A percentile compares a stretch with the other conserved stretches of the same genome.
phyloP scores from a whole-genome alignment of 2,888 invertebrate genomes.

The Spilarctia lutea region DNA sequence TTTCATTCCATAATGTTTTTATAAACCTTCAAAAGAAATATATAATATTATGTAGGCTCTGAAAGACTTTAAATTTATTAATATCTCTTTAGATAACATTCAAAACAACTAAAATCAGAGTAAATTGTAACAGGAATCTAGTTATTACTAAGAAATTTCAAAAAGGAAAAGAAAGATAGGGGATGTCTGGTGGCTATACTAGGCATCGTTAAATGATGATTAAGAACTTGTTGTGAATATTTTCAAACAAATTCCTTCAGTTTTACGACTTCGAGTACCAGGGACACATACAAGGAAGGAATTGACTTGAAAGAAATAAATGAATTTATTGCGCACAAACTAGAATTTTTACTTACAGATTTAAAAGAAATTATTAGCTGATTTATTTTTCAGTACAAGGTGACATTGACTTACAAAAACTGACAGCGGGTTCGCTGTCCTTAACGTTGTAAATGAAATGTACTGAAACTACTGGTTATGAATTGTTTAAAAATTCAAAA shows the following conservation, averaged over 20 bases:
- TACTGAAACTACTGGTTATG: conserved; percentile 20
- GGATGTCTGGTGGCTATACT: too few relatives aligned
- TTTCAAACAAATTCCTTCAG: neutral
- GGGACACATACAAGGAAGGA: neutral
- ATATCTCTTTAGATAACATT: neutral
- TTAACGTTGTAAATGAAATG: conserved; percentile 30
- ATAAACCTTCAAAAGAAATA: neutral
- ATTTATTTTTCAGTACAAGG: conserved; percentile 24
- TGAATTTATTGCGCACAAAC: neutral
- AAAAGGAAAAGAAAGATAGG: neutral
- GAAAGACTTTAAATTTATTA: neutral
- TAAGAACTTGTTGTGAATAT: neutral
- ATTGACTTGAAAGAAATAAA: neutral
- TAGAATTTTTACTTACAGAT: neutral
- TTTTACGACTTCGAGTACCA: neutral
- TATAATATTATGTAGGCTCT: neutral
- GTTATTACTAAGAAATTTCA: too few relatives aligned
- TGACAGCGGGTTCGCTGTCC: conserved; percentile 28
- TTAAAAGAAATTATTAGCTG: neutral
- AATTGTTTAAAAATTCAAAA: conserved; percentile 34
- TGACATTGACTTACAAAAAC: conserved; percentile 22
- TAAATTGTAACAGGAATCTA: too few relatives aligned
- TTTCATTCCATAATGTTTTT: too few relatives aligned
- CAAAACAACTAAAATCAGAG: too few relatives aligned
- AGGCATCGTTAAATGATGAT: too few relatives aligned